Evolutionary conservation across 2,888 invertebrate species (phyloP).

Genomic region (Didymodactylos carnosus): DNA sequence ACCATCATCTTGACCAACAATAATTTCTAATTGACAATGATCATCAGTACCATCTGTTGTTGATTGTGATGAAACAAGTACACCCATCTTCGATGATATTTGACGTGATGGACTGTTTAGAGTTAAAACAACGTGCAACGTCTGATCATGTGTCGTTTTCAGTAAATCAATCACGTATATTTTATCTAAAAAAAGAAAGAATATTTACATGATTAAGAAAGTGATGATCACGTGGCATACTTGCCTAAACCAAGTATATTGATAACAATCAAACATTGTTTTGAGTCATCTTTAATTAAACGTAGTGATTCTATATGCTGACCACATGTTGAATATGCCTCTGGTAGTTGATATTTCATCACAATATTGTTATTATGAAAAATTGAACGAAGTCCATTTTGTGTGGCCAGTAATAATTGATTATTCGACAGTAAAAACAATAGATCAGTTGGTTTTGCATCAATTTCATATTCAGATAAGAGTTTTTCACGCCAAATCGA

Average conservation of each 20-base stretch:
- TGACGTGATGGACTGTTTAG: background rate
- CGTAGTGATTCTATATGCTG: background rate
- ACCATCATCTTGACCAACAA: background rate
- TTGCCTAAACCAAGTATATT: constrained; percentile 1
- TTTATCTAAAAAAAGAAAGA: too few relatives aligned
- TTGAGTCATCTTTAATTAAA: background rate
- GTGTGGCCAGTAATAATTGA: too few relatives aligned
- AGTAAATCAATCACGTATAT: background rate
- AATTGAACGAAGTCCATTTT: too few relatives aligned
- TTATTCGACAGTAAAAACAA: too few relatives aligned
- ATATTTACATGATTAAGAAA: too few relatives aligned
- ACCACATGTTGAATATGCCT: background rate
- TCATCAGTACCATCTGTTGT: background rate
- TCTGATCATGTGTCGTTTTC: background rate
- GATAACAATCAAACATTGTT: background rate
- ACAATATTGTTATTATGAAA: too few relatives aligned
- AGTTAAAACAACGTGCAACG: background rate
- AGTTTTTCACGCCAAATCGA: too few relatives aligned
- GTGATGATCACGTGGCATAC: too few relatives aligned
- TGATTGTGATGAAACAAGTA: background rate
- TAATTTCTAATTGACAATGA: background rate
- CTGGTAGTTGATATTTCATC: too few relatives aligned
- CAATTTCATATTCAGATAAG: too few relatives aligned
- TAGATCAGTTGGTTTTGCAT: too few relatives aligned
- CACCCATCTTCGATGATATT: background rate